Conservation (phyloP, 2,888 invertebrate genomes). For the Xanthostigma xanthostigma region DNA sequence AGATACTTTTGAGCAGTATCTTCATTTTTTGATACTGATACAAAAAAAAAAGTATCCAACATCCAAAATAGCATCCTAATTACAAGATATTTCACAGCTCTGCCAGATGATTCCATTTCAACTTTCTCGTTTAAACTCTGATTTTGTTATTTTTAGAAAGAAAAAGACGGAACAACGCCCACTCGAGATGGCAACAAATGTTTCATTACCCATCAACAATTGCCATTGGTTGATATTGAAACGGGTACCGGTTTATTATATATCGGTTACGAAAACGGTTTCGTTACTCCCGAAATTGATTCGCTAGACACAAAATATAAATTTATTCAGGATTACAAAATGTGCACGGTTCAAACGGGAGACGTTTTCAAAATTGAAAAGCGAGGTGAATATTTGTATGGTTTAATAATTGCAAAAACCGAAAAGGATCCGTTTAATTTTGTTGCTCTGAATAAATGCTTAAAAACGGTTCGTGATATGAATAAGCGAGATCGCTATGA, state of each 20-base stretch:
- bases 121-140: no score
- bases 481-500: conserved; percentile 12
- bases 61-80: no score
- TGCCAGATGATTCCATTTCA: no score
- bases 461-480: conserved; percentile 12
- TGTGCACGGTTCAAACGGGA: conserved; percentile 15
- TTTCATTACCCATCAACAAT: no score
- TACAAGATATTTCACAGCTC: no score
- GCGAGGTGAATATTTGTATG: conserved; percentile 14
- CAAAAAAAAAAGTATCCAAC: no score
- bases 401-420: conserved; percentile 17
- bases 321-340: conserved; percentile 18
- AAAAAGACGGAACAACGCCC: no score
- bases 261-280: conserved; percentile 20
- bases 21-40: no score
- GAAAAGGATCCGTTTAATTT: conserved; percentile 14
- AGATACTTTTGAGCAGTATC: no score
- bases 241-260: conserved; percentile 21
- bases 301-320: conserved; percentile 19
- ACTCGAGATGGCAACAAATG: no score
- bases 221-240: conserved; percentile 19
- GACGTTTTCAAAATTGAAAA: conserved; percentile 15
- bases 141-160: no score
- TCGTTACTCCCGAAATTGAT: conserved; percentile 18
- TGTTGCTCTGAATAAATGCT: conserved; percentile 14